These are phyloP conservation scores for Squalus acanthias DNA, from an alignment of 2,797 vertebrate genomes.

Conservation along the genomic window DNA sequence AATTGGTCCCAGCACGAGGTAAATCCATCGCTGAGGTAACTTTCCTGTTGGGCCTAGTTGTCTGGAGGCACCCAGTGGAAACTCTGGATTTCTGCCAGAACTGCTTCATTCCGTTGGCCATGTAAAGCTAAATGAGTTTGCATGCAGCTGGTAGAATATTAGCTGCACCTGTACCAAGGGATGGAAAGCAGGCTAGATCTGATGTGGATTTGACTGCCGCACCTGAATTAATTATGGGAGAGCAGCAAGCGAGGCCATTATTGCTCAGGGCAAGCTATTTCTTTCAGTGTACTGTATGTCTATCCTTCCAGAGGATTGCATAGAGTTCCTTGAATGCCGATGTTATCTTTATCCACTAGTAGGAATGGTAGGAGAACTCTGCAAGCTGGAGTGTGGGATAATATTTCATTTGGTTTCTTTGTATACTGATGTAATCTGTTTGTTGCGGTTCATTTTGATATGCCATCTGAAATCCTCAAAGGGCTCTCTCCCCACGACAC, in stretches of 20 bases:
- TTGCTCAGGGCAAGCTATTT: neutral
- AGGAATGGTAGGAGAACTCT: too few species aligned
- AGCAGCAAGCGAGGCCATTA: neutral
- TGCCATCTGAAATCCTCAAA: neutral
- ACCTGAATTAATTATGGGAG: neutral
- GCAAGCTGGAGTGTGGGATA: neutral
- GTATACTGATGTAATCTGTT: neutral
- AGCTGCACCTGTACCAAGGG: neutral
- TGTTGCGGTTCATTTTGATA: neutral
- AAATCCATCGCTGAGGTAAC: neutral
- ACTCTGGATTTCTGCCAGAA: neutral
- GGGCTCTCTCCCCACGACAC: neutral
- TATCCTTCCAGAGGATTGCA: neutral
- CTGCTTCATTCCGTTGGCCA: neutral
- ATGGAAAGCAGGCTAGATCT: neutral
- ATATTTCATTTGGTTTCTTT: conserved; percentile 13
- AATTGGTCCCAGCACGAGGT: neutral
- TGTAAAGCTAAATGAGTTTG: neutral
- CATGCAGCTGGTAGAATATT: too few species aligned
- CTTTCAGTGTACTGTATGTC: neutral
- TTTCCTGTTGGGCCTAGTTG: neutral
- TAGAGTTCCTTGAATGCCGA: neutral
- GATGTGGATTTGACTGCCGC: neutral
- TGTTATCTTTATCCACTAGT: too few species aligned
- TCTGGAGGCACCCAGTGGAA: neutral